Evolutionary conservation across 2,888 invertebrate genomes (phyloP).

Genomic region (Eupithecia insigniata): DNA sequence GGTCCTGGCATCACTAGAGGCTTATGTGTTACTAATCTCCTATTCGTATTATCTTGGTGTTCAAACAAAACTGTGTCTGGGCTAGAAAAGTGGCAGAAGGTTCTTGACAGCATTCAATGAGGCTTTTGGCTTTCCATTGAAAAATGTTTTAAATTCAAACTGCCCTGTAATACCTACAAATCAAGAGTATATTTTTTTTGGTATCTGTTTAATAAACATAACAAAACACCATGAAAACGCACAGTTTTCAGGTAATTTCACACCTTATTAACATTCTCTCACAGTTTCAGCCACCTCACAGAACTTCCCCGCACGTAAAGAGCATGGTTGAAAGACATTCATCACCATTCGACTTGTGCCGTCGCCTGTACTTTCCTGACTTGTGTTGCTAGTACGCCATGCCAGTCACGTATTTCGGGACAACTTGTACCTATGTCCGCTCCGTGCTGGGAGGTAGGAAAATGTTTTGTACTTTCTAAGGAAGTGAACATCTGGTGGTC

Average conservation of each 20-base stretch:
- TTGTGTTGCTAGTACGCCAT: neutral
- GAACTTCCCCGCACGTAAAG: conserved; percentile 1
- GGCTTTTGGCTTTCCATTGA: neutral
- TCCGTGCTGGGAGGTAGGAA: conserved; percentile 1
- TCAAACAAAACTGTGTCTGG: neutral
- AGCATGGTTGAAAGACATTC: conserved; percentile 9
- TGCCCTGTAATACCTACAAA: neutral
- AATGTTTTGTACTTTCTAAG: conserved; percentile 3
- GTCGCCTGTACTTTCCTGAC: neutral
- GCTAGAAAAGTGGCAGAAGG: neutral
- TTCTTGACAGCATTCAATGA: neutral
- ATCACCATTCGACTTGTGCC: conserved; percentile 12
- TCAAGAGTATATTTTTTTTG: neutral
- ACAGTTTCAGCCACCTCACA: neutral
- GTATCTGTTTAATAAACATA: neutral
- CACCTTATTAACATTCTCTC: neutral
- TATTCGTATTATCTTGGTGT: no score
- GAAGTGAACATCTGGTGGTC: neutral
- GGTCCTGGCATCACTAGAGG: no score
- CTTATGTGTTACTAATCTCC: no score
- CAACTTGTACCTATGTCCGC: conserved; percentile 1
- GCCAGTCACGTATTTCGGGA: conserved; percentile 6
- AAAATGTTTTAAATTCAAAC: neutral
- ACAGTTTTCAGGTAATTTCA: neutral
- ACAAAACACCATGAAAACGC: neutral